Evolutionary conservation across 37 sponge, comb jelly and placozoan genomes (phyloP), one percentile per base, ranked within the genome.

Genomic region (Crambe crambe): DNA sequence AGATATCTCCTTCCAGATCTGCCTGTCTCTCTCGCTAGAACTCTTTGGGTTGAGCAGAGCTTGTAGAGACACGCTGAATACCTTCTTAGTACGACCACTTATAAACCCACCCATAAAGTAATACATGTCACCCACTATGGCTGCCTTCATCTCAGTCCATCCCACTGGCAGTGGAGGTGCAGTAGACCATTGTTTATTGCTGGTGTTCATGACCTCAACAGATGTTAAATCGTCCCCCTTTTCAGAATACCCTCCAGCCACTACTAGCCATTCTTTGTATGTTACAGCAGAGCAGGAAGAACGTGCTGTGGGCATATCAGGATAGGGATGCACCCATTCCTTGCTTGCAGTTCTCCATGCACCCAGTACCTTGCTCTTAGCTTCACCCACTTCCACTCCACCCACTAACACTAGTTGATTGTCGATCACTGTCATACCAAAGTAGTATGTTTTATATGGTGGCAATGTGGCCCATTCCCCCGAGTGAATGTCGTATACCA

Each of bases 291-390:
- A 20, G 12, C 37, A n/a, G 1, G 31, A 15, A 5, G 26, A 76
- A 2, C 62, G 76, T 37, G 40, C 62, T 3, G 76, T 76, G 41
- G 76, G 62, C 62, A 76, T 58, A 0, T 34, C 36, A 10, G 76
- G 76, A 56, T 76, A 76, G 21, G 76, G 76, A 29, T 58, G 23
- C 20, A 22, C 2, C 76, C 76, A 76, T 1, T 34, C 18, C 1
- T 8, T 2, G 3, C 17, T 34, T 2, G 25, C n/a, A 22, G 15
- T 21, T 37, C 59, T 40, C 76, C 76, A 76, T 21, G 59, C 32
- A 5, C 37, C 36, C 23, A 76, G 15, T 58, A 20, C n/a, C 1
- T 58, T 58, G 20, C 2, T 58, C 21, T 58, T 26, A 26, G 21
- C 59, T 12, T 37, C 23, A 20, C 1, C 1, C 1, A 5, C 0